phyloP scores from a whole-genome alignment of 1,140 invertebrate species.

The Chionoecetes opilio region DNA sequence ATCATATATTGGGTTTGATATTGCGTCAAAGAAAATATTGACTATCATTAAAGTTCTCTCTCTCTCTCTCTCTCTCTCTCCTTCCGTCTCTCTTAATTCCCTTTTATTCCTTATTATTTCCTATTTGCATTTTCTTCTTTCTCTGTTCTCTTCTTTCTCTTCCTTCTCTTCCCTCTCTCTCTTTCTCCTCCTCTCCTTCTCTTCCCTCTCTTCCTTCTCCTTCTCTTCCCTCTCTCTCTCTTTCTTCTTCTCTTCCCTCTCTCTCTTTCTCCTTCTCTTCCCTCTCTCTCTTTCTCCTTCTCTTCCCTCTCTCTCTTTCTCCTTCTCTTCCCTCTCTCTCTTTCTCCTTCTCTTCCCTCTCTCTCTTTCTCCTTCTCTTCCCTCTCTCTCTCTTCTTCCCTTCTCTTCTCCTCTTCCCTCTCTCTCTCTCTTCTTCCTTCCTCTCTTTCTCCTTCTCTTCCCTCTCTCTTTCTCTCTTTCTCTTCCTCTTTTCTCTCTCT shows the following conservation, averaged over 20 bases:
- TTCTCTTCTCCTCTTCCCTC: not conserved
- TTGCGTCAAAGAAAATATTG: too few relatives aligned
- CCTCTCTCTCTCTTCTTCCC: not conserved
- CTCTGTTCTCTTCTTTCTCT: too few relatives aligned
- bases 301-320: not conserved
- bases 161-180: not conserved
- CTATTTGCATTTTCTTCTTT: too few relatives aligned
- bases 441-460: too few relatives aligned
- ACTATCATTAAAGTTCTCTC: too few relatives aligned
- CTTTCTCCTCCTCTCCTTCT: not conserved
- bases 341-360: not conserved
- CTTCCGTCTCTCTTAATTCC: too few relatives aligned
- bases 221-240: too few relatives aligned
- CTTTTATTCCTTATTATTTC: too few relatives aligned
- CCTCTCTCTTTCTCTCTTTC: too few relatives aligned
- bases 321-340: slow-evolving; percentile 1
- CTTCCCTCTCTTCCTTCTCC: not conserved
- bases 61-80: too few relatives aligned
- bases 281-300: not conserved
- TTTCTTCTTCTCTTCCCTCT: not conserved
- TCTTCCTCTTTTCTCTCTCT: too few relatives aligned
- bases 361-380: not conserved
- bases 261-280: not conserved
- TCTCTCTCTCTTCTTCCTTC: not conserved
- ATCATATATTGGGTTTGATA: too few relatives aligned